phyloP scores from a whole-genome alignment of 1,140 invertebrate genomes.

The Diploscapter pachys region DNA sequence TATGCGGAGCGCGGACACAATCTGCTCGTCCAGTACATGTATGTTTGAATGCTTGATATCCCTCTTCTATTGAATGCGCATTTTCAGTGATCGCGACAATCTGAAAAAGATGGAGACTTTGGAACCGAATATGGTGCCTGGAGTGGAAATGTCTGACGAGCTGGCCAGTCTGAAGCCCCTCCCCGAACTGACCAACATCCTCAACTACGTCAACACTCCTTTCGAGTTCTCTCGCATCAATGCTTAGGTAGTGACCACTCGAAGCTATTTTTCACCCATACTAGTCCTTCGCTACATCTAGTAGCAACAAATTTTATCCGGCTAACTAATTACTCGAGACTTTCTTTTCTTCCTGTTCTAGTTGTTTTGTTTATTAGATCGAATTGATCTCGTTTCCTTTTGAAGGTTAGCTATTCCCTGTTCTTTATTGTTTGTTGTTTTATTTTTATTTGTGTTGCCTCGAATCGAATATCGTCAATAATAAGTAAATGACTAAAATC shows the following conservation, averaged over 20 bases:
- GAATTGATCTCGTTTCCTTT: too few species aligned
- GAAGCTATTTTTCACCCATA: too few species aligned
- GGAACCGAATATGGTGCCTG: neutral
- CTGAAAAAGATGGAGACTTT: neutral
- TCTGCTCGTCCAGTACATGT: slow-evolving; percentile 10
- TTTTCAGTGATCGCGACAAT: neutral
- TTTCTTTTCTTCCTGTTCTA: too few species aligned
- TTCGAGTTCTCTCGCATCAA: slow-evolving; percentile 16
- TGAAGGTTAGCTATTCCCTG: too few species aligned
- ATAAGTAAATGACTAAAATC: too few species aligned
- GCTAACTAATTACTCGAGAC: too few species aligned
- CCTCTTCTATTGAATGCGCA: neutral
- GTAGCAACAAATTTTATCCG: too few species aligned
- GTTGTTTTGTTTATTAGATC: too few species aligned
- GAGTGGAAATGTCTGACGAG: neutral
- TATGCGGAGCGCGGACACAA: slow-evolving; percentile 35
- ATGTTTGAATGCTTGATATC: slow-evolving; percentile 6
- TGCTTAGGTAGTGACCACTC: slow-evolving; percentile 6
- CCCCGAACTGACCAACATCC: slow-evolving; percentile 13
- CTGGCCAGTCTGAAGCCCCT: neutral
- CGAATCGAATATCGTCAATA: too few species aligned
- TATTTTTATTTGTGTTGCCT: too few species aligned
- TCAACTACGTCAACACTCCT: slow-evolving; percentile 5
- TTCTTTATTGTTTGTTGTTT: too few species aligned
- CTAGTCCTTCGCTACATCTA: too few species aligned